Evolutionary conservation across 2,888 invertebrate species (phyloP), one percentile per base, ranked within the genome.

Genomic region (Drosophila neotestacea): DNA sequence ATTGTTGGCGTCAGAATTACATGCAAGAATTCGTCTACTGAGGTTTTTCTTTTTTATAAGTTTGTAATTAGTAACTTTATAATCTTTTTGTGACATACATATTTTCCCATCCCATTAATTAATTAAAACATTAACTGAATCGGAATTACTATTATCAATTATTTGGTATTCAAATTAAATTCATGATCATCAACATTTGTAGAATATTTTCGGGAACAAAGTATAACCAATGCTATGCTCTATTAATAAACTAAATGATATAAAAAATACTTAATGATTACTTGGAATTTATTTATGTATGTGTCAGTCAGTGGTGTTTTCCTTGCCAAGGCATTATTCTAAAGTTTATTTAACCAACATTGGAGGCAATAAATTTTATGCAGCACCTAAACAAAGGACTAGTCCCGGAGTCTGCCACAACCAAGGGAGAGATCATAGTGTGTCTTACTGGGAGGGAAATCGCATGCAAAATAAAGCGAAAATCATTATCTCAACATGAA

Each of bases 381-480:
- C 56, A 61, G 56, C 60, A 48, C 47, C 50, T 44, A 59, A 52
- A 30, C 55, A 55, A 72, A 59, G n/a, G 58, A 60, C 64, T 55
- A 34, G 55, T 55, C 65, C 50, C 42, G 9, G 41, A 60, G 51
- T 64, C 50, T 30, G 47, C 58, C 48, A 59, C 6, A 46, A 44
- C 34, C 50, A 70, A 46, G 64, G 48, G 32, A 56, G 30, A 47
- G 68, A 52, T 27, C 13, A 9, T 28, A 10, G 32, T 27, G 41
- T 64, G 39, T 4, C 6, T 27, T 6, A 11, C 7, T 39, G 55
- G 42, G 28, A n/a, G 36, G 28, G 65, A 62, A 44, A 70, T 50
- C 27, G 65, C 71, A 87, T 86, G 85, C 88, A 89, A 89, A 85
- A 85, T 89, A 85, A 89, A 85, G 79, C 79, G 76, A 85, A 89